Conservation (phyloP, 2,888 invertebrate species). For the Oscheius sp. region DNA sequence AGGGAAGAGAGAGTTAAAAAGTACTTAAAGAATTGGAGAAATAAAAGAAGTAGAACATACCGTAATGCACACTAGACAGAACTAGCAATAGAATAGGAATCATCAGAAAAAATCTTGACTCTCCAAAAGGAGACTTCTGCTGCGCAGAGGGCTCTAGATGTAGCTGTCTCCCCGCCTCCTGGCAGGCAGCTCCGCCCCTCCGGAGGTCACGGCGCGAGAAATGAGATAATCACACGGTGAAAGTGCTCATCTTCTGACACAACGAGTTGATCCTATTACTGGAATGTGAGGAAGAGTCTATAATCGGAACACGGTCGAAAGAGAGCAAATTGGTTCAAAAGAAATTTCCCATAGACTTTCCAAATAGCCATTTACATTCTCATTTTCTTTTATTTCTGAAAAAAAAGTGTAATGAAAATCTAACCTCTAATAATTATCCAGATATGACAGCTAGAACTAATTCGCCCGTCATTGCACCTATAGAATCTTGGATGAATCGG, state of each 20-base stretch:
- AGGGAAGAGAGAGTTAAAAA: not conserved
- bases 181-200: not conserved
- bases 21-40: not conserved
- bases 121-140: not conserved
- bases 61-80: conserved; percentile 10
- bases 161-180: not conserved
- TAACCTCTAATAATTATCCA: too few relatives aligned
- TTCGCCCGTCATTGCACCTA: too few relatives aligned
- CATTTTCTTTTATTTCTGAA: too few relatives aligned
- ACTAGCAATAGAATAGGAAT: not conserved
- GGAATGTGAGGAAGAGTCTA: too few relatives aligned
- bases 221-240: conserved; percentile 17
- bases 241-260: conserved; percentile 6
- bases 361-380: not conserved
- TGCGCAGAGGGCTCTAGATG: not conserved
- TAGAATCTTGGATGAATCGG: too few relatives aligned
- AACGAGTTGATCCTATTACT: not conserved
- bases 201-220: conserved; percentile 15
- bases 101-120: not conserved
- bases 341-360: not conserved
- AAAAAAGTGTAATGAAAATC: not conserved
- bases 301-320: too few relatives aligned
- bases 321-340: too few relatives aligned
- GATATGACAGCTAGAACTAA: not conserved
- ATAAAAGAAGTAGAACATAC: not conserved